Evolutionary conservation across 2,113 vertebrate genomes (phyloP).

Genomic region (Nesoenas mayeri): DNA sequence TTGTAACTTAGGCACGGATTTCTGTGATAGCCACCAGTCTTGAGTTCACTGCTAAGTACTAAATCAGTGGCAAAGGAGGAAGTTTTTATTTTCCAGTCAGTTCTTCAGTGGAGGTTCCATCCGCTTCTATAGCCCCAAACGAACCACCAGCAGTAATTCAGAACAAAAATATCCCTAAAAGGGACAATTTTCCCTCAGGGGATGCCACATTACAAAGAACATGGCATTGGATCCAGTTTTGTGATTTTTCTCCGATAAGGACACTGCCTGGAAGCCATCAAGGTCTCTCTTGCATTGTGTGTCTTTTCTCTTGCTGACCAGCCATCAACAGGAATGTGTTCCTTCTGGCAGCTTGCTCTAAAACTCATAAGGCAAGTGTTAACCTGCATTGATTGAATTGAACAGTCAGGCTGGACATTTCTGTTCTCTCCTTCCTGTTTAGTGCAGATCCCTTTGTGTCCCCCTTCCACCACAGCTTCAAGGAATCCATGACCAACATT

Average conservation of each 20-base stretch:
- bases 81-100: not conserved
- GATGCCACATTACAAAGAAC: not conserved
- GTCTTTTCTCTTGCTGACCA: not conserved
- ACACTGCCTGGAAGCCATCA: not conserved
- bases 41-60: not conserved
- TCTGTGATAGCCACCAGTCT: not conserved
- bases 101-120: not conserved
- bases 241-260: not conserved
- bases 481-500: not conserved
- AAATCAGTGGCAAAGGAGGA: not conserved
- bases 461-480: not conserved
- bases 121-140: not conserved
- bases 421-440: not conserved
- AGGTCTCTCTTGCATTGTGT: not conserved
- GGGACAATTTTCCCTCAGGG: not conserved
- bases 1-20: not conserved
- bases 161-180: not conserved
- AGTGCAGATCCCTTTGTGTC: not conserved
- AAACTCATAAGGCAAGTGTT: not conserved
- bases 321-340: not conserved
- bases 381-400: not conserved
- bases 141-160: not conserved
- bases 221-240: rapidly evolving
- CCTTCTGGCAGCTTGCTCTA: not conserved
- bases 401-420: not conserved